Percentiles rank a stretch among this genome's conserved stretches.
Evolutionary conservation across 2,113 vertebrate genomes (phyloP).

Genomic region (Forbesichthys agassizii): DNA sequence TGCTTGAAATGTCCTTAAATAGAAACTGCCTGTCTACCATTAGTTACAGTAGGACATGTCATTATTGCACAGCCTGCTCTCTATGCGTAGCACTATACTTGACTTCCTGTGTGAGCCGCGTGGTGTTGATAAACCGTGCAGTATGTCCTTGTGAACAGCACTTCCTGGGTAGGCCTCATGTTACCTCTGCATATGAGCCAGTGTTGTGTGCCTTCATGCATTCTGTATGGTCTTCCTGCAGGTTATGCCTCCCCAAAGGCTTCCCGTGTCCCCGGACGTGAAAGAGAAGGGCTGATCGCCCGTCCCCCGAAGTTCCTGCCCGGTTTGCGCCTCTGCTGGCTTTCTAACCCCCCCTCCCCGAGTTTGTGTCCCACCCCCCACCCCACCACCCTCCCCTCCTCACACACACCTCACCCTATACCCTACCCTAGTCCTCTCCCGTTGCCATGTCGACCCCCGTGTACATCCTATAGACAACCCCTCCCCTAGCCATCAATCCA

Average conservation of each 20-base stretch:
- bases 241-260: slow-evolving; percentile 89
- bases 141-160: too few species aligned
- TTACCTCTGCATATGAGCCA: not conserved
- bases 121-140: too few species aligned
- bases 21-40: too few species aligned
- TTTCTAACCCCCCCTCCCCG: not conserved
- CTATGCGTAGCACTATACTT: too few species aligned
- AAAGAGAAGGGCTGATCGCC: slow-evolving; percentile 91
- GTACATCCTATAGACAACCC: not conserved
- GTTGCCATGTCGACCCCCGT: not conserved
- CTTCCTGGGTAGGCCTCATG: not conserved
- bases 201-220: not conserved
- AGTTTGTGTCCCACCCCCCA: slow-evolving; percentile 7
- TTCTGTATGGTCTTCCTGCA: slow-evolving; percentile 51
- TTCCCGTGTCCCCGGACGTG: slow-evolving; percentile 83
- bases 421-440: not conserved
- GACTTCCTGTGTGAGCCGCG: too few species aligned
- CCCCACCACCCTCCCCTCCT: slow-evolving; percentile 2
- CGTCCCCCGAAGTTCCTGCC: slow-evolving; percentile 38
- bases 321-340: not conserved
- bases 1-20: too few species aligned
- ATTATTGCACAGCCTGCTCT: too few species aligned
- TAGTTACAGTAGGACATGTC: too few species aligned
- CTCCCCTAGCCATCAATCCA: not conserved
- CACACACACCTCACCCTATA: not conserved